A percentile compares a stretch with the other conserved stretches of the same genome.
Conservation (phyloP, 37 sponge, comb jelly and placozoan genomes). For the Chondrosia reniformis region DNA sequence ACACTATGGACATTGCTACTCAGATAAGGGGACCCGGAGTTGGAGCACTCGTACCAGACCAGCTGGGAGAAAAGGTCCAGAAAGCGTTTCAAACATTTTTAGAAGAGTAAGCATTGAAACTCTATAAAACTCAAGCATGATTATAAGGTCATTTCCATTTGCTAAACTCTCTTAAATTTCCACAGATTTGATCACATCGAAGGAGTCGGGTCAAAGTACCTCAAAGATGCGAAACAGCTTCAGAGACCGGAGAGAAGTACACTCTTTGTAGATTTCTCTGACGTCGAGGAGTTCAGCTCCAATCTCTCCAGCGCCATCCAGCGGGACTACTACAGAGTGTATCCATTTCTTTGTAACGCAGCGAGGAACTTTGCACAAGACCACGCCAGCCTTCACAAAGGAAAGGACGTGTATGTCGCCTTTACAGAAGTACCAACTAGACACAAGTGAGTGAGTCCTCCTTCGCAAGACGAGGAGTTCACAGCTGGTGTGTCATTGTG, state of each 20-base stretch:
- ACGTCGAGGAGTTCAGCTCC: conserved; percentile 82
- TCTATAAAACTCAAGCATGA: no score
- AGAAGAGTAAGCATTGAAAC: conserved; percentile 79
- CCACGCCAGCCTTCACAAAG: conserved; percentile 44
- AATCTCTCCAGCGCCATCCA: conserved; percentile 82
- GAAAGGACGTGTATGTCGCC: conserved; percentile 88
- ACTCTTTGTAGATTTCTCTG: conserved; percentile 77
- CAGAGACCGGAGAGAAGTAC: conserved; percentile 90
- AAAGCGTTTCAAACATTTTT: conserved; percentile 90
- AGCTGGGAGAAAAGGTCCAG: conserved; percentile 86
- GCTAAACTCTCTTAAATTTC: neutral
- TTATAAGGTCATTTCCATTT: neutral
- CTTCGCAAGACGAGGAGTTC: no score
- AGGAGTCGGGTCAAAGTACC: conserved; percentile 82
- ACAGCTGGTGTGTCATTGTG: no score
- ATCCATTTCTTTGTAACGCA: conserved; percentile 87
- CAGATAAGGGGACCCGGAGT: conserved; percentile 30
- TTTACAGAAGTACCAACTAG: conserved; percentile 85
- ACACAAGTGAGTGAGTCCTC: conserved; percentile 91
- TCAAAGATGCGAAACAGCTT: conserved; percentile 66
- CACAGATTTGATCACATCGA: conserved; percentile 53
- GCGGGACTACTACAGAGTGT: conserved; percentile 74
- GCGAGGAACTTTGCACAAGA: conserved; percentile 87
- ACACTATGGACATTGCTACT: conserved; percentile 69
- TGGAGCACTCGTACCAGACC: conserved; percentile 62